phyloP scores from a whole-genome alignment of 2,797 vertebrate genomes.

The Borostomias antarcticus region DNA sequence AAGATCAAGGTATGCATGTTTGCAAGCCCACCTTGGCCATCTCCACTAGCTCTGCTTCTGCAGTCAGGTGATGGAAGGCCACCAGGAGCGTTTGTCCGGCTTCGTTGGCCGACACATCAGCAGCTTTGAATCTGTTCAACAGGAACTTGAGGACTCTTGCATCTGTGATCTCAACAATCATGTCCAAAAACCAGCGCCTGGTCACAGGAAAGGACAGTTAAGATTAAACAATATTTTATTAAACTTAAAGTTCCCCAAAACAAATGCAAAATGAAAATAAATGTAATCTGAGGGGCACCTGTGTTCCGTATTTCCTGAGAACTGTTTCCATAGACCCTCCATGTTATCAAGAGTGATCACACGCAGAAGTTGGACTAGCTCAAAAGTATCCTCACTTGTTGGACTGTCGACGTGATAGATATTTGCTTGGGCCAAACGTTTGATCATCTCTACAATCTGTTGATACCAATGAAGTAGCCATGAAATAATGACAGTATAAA shows the following conservation, averaged over 20 bases:
- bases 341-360: conserved; percentile 63
- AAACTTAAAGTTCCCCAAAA: background rate
- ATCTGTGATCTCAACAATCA: conserved; percentile 71
- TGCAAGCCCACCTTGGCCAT: conserved; percentile 77
- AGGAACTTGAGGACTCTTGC: conserved; percentile 77
- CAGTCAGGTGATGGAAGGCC: conserved; percentile 71
- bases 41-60: conserved; percentile 60
- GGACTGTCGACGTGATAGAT: conserved; percentile 69
- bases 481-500: background rate
- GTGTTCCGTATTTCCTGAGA: conserved; percentile 65
- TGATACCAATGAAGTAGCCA: conserved; percentile 13
- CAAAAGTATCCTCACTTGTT: conserved; percentile 71
- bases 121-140: conserved; percentile 69
- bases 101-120: conserved; percentile 72
- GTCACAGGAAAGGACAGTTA: conserved; percentile 9
- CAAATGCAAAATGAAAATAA: background rate
- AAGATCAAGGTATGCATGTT: too few species aligned
- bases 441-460: conserved; percentile 78
- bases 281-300: conserved; percentile 68
- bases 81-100: conserved; percentile 68
- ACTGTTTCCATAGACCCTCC: conserved; percentile 77
- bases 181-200: conserved; percentile 82
- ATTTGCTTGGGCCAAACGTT: conserved; percentile 75
- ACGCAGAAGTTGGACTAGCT: conserved; percentile 80
- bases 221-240: background rate